Conservation (phyloP, 2,113 vertebrate species). For the Indicator maculatus region DNA sequence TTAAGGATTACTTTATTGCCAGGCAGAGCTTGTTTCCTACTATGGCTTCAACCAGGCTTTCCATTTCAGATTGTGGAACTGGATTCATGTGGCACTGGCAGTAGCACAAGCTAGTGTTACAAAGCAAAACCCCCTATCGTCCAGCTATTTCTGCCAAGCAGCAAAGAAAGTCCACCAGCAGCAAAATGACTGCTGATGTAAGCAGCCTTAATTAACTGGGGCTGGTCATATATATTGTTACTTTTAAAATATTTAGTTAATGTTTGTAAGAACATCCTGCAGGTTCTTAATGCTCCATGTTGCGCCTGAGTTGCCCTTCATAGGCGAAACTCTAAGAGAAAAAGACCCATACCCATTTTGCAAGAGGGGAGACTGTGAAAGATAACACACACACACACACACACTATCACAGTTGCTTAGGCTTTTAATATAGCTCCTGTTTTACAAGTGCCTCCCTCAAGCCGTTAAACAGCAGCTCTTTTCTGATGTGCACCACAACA, state of each 20-base stretch:
- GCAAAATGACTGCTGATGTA: not conserved
- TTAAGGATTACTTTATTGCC: not conserved
- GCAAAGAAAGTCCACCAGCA: not conserved
- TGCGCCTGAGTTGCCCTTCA: not conserved
- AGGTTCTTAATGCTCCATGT: not conserved
- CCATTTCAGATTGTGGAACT: not conserved
- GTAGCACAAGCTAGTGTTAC: not conserved
- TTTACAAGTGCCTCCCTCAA: not conserved
- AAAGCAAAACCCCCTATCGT: not conserved
- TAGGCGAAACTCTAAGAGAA: not conserved
- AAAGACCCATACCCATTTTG: not conserved
- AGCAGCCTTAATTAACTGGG: not conserved
- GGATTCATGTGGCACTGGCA: not conserved
- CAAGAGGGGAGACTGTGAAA: not conserved
- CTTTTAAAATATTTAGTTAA: slow-evolving; percentile 26
- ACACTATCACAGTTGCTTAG: not conserved
- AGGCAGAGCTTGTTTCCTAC: not conserved
- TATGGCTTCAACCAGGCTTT: not conserved
- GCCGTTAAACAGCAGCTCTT: not conserved
- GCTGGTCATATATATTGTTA: not conserved
- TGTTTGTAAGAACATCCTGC: not conserved
- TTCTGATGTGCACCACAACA: not conserved
- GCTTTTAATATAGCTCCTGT: not conserved
- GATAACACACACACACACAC: not conserved
- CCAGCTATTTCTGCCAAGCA: not conserved